Percentiles rank a stretch among this genome's conserved stretches.
These are phyloP conservation scores for Teleiodes luculella DNA, from an alignment of 2,888 invertebrate species.

Conservation along the genomic window DNA sequence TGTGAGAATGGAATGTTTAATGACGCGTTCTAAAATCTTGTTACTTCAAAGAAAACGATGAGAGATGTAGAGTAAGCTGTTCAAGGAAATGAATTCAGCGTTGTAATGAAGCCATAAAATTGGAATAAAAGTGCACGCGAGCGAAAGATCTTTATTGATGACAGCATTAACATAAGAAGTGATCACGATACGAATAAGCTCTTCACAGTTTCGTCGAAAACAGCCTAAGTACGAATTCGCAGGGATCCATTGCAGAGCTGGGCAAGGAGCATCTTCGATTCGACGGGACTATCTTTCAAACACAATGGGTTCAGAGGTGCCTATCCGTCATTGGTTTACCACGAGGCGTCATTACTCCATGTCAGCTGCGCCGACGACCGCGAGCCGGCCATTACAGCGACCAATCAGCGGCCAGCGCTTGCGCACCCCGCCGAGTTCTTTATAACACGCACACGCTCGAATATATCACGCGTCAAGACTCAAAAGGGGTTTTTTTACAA, in stretches of 20 bases:
- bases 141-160: neutral
- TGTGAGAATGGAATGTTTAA: neutral
- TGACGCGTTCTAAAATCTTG: neutral
- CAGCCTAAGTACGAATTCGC: neutral
- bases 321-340: constrained; percentile 72
- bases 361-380: constrained; percentile 55
- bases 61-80: neutral
- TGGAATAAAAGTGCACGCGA: neutral
- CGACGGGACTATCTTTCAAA: constrained; percentile 2
- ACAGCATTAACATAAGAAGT: neutral
- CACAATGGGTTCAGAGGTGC: constrained; percentile 69
- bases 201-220: neutral
- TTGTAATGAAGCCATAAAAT: neutral
- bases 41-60: neutral
- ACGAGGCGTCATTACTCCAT: constrained; percentile 62
- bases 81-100: neutral
- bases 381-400: constrained; percentile 58
- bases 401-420: constrained; percentile 63
- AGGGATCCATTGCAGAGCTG: constrained; percentile 4
- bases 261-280: neutral
- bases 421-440: constrained; percentile 73
- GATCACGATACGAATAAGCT: neutral
- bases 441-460: constrained; percentile 61
- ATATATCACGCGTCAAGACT: constrained; percentile 72
- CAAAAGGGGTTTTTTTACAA: constrained; percentile 65